A percentile compares a stretch with the other conserved stretches of the same genome.
Evolutionary conservation across 2,113 vertebrate species (phyloP).

Genomic region (Aleadryas rufinucha): DNA sequence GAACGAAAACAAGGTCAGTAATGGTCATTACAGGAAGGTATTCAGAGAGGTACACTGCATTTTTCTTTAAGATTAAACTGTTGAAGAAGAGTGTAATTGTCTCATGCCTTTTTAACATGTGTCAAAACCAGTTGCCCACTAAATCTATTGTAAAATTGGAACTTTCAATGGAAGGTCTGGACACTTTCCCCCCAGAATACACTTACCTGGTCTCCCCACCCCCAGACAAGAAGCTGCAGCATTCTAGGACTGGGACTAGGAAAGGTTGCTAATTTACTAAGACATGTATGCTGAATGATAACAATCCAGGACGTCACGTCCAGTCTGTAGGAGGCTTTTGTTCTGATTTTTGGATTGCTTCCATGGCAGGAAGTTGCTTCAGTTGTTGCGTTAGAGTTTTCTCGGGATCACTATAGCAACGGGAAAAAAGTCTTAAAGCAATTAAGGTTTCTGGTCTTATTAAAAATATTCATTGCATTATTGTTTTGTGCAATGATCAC

Average conservation of each 20-base stretch:
- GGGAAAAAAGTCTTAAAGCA: not conserved
- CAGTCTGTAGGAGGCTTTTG: conserved; percentile 26
- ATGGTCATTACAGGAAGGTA: not conserved
- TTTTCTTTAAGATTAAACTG: not conserved
- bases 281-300: not conserved
- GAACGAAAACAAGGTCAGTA: not conserved
- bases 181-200: not conserved
- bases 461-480: not conserved
- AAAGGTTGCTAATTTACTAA: not conserved
- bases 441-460: not conserved
- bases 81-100: not conserved
- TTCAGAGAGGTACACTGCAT: not conserved
- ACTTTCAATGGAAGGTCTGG: not conserved
- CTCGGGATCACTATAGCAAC: conserved; percentile 19
- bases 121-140: not conserved
- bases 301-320: not conserved
- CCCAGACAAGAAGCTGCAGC: not conserved
- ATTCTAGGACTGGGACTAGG: not conserved
- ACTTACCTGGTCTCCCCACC: not conserved
- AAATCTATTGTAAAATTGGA: not conserved
- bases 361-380: conserved; percentile 36
- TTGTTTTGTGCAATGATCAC: not conserved
- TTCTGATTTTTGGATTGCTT: conserved; percentile 35
- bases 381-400: conserved; percentile 14
- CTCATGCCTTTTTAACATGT: not conserved